Conservation (phyloP, 2,797 vertebrate genomes). For the Tauraco hartlaubi region DNA sequence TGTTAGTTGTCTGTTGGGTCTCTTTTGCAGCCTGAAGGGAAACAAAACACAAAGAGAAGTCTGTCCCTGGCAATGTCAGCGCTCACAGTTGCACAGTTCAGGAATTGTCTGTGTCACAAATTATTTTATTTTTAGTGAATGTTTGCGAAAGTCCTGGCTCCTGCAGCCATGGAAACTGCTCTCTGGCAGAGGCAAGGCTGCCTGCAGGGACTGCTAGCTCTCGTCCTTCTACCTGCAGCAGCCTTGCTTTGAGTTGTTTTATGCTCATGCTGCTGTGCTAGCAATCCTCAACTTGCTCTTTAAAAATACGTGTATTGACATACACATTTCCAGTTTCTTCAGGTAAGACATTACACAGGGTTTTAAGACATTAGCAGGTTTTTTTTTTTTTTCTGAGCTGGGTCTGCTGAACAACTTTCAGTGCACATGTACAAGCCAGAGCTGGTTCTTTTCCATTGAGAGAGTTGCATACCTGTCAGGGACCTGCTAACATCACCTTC, state of each 20-base stretch:
- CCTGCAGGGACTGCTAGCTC: background rate
- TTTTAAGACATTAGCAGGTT: background rate
- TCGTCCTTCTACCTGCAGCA: background rate
- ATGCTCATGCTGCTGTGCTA: background rate
- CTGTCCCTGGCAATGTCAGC: background rate
- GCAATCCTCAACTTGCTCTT: background rate
- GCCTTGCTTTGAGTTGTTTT: background rate
- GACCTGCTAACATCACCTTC: accelerated
- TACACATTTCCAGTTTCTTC: background rate
- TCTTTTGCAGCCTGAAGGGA: constrained; percentile 72
- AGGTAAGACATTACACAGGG: background rate
- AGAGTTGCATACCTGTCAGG: background rate
- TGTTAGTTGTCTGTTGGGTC: constrained; percentile 54
- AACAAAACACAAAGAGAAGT: constrained; percentile 62
- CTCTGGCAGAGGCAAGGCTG: background rate
- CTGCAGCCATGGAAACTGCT: constrained; percentile 40
- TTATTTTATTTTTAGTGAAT: constrained; percentile 31
- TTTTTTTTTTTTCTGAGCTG: background rate
- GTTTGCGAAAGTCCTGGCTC: constrained; percentile 41
- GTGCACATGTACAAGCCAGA: accelerated
- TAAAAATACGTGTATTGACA: accelerated
- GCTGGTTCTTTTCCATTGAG: background rate
- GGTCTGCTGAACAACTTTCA: background rate
- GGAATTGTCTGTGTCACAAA: background rate
- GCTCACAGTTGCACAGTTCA: background rate